Evolutionary conservation across 2,797 vertebrate species (phyloP).

Genomic region (Siniperca scherzeri): DNA sequence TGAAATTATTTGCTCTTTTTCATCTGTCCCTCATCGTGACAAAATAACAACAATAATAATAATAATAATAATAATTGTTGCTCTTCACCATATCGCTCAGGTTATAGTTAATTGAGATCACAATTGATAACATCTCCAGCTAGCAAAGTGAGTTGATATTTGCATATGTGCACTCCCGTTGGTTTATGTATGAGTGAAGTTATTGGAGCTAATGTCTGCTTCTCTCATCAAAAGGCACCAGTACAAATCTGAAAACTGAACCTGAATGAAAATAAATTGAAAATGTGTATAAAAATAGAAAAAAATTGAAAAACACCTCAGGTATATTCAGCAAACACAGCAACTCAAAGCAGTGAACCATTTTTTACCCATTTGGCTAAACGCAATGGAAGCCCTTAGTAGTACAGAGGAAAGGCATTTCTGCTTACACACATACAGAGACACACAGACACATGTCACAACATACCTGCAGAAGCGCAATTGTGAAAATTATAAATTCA

Average conservation of each 20-base stretch:
- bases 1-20: neutral
- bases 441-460: neutral
- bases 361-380: neutral
- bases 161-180: conserved; percentile 41
- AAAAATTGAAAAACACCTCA: neutral
- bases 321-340: neutral
- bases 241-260: conserved; percentile 17
- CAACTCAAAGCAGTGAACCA: neutral
- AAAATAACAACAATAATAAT: neutral
- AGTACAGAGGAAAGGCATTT: neutral
- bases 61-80: neutral
- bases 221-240: conserved; percentile 38
- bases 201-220: conserved; percentile 60
- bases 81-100: neutral
- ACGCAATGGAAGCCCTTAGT: neutral
- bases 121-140: conserved; percentile 7
- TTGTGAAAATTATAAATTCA: neutral
- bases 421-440: neutral
- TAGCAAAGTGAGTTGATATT: conserved; percentile 42
- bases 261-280: conserved; percentile 1
- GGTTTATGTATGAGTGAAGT: conserved; percentile 65
- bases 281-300: conserved; percentile 8
- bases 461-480: neutral
- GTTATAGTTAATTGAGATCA: neutral
- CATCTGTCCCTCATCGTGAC: neutral